Conservation (phyloP, 2,888 invertebrate species). For the Pyrocoelia pectoralis region DNA sequence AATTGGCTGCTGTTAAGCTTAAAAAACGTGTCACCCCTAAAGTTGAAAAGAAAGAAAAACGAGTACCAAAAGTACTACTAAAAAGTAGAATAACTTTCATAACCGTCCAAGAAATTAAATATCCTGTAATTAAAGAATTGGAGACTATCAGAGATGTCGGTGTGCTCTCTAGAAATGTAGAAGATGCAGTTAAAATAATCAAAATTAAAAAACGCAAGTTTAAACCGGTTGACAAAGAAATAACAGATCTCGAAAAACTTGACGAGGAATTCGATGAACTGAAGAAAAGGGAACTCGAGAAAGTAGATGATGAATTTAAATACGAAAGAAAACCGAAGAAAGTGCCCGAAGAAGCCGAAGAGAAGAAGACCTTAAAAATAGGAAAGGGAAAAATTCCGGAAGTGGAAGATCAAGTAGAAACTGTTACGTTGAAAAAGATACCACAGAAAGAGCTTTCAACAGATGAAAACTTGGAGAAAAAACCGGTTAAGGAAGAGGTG, state of each 20-base stretch:
- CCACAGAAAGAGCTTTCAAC: conserved; percentile 38
- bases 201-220: conserved; percentile 62
- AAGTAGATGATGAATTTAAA: conserved; percentile 43
- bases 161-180: conserved; percentile 68
- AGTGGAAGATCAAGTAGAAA: conserved; percentile 49
- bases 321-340: conserved; percentile 45
- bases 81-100: conserved; percentile 61
- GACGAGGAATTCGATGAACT: conserved; percentile 56
- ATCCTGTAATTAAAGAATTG: conserved; percentile 51
- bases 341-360: conserved; percentile 37
- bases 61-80: conserved; percentile 60
- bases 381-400: conserved; percentile 61
- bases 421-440: conserved; percentile 56
- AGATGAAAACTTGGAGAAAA: conserved; percentile 8
- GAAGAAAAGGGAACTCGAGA: conserved; percentile 58
- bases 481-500: conserved; percentile 53
- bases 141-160: conserved; percentile 68
- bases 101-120: conserved; percentile 63
- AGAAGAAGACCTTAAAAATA: conserved; percentile 44
- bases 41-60: conserved; percentile 2
- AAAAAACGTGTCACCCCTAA: conserved; percentile 56
- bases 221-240: conserved; percentile 59
- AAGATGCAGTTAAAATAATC: conserved; percentile 72
- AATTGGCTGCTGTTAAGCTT: conserved; percentile 72
- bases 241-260: conserved; percentile 59